Percentiles rank a stretch among this genome's conserved stretches.
These are phyloP conservation scores for Bemisia tabaci DNA, from an alignment of 1,140 invertebrate species.

Conservation along the genomic window DNA sequence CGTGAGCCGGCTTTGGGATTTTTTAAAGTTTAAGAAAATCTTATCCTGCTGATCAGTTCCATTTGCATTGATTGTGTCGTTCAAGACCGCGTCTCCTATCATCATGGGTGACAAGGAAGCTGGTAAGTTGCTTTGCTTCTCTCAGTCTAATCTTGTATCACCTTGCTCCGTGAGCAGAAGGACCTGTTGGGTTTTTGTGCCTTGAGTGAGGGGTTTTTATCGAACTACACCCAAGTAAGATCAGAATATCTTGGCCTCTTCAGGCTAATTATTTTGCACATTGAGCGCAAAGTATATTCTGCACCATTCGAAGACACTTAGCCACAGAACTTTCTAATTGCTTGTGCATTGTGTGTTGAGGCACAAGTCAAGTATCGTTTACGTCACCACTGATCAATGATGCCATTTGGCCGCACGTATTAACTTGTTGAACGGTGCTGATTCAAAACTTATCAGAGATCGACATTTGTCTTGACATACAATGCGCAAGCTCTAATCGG, in stretches of 20 bases:
- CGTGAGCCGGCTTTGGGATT: background rate
- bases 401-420: no score
- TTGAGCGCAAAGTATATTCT: background rate
- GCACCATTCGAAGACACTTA: background rate
- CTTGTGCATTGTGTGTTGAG: no score
- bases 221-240: no score
- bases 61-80: background rate
- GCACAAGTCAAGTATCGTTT: no score
- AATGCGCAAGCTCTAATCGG: no score
- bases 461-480: no score
- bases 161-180: background rate
- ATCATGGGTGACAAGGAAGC: conserved; percentile 14
- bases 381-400: no score
- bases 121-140: conserved; percentile 9
- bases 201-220: no score
- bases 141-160: background rate
- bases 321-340: no score
- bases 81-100: background rate
- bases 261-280: background rate
- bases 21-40: background rate
- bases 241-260: background rate
- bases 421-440: no score
- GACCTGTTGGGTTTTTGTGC: background rate
- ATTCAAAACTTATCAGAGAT: no score
- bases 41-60: background rate